These are phyloP conservation scores for Drosophila subquinaria DNA, from an alignment of 2,888 invertebrate species.

Conservation along the genomic window DNA sequence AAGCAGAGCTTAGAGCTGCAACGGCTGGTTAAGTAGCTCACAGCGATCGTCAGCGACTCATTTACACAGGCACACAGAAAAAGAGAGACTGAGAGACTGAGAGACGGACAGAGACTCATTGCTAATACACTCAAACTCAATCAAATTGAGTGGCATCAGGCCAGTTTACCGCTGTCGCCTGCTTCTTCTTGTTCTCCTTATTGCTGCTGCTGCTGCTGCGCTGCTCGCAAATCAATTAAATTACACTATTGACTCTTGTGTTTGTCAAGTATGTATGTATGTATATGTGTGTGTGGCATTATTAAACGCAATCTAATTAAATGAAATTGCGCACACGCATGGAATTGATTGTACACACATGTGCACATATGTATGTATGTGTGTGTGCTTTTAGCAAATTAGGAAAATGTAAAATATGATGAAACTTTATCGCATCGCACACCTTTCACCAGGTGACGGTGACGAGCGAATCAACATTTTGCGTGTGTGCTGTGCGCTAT, in stretches of 20 bases:
- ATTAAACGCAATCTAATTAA: slow-evolving; percentile 78
- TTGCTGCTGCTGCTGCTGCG: slow-evolving; percentile 33
- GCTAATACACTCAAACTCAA: slow-evolving; percentile 32
- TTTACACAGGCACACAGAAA: slow-evolving; percentile 21
- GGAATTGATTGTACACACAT: slow-evolving; percentile 34
- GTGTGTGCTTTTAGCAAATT: slow-evolving; percentile 73
- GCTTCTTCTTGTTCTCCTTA: slow-evolving; percentile 20
- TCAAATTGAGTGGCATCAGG: slow-evolving; percentile 59
- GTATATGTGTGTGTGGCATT: slow-evolving; percentile 53
- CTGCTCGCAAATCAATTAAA: slow-evolving; percentile 75
- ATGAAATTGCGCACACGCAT: slow-evolving; percentile 70
- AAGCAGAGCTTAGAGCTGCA: slow-evolving; percentile 37
- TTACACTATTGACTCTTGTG: slow-evolving; percentile 67
- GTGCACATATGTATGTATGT: slow-evolving; percentile 27
- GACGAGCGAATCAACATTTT: slow-evolving; percentile 28
- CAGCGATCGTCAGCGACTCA: slow-evolving; percentile 32
- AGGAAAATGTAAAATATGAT: slow-evolving; percentile 77
- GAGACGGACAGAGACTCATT: slow-evolving; percentile 20
- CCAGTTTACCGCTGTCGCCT: slow-evolving; percentile 48
- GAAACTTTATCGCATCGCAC: slow-evolving; percentile 69
- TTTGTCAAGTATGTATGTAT: slow-evolving; percentile 17
- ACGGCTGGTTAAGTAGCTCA: slow-evolving; percentile 40
- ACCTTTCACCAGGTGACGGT: slow-evolving; percentile 64
- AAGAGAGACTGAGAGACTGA: too few relatives aligned
- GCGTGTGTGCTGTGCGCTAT: slow-evolving; percentile 37